Evolutionary conservation across 2,113 vertebrate genomes (phyloP), one percentile per base, ranked within the genome.

Genomic region (Rhinoptilus africanus): DNA sequence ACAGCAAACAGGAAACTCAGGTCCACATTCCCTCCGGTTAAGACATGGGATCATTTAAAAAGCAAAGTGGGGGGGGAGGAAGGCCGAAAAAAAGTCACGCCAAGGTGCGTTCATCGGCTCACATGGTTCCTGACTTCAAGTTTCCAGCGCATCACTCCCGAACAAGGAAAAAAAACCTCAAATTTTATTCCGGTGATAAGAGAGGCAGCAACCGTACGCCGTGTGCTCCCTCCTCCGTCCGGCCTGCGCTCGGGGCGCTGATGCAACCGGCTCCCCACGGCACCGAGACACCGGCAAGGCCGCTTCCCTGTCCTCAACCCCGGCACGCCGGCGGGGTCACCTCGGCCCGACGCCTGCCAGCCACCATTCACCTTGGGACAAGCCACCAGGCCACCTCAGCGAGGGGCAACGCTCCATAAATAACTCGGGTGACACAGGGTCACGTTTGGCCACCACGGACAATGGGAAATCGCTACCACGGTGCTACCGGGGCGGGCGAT

Each of bases 1-100:
- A 93, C 95, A 94, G 94, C 94, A 60, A 94, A 94, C 97, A 97
- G 97, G 96, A 97, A 97, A 97, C 90, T 91, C 96, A 53, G 93
- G 94, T 90, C 93, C 85, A 81, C 96, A 96, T 96, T 94, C 95
- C 94, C 97, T 86, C 96, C 37, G 59, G 83, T 95, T 83, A 90
- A 95, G 50, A 87, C 92, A 86, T 1, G 35, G 35, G 92, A 84
- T n/a, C 75, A 3, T 84, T 84, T 68, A 19, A 62, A 82, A 60
- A n/a, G n/a, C n/a, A n/a, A 20, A 19, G 56, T n/a, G 18, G 0
- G 4, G 3, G 3, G 23, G 3, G 1, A 3, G 9, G 5, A 0
- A 2, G 59, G 34, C 11, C 6, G 19, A 43, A 66, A 62, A 66
- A 73, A 78, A 85, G 85, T 96, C 96, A 96, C 79, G 85, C 78